Conservation (phyloP, 2,888 invertebrate species). For the Drosophila macrothrix region DNA sequence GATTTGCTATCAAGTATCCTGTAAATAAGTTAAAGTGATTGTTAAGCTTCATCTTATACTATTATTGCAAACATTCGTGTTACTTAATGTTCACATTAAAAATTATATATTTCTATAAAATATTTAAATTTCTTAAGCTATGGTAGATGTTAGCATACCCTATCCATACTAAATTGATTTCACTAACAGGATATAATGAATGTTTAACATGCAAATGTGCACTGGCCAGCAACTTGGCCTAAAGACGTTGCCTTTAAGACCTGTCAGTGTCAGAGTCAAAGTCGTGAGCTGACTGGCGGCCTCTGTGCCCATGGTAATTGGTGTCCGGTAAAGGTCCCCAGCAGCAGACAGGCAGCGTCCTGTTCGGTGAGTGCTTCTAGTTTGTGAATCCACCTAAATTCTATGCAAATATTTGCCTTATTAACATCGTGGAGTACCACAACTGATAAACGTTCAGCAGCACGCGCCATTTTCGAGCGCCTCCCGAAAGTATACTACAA, state of each 20-base stretch:
- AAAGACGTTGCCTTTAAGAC: conserved; percentile 33
- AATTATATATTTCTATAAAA: not conserved
- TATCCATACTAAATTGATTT: not conserved
- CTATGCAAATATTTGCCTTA: conserved; percentile 72
- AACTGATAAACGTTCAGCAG: conserved; percentile 40
- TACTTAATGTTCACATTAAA: no score
- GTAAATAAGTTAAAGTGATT: not conserved
- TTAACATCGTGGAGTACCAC: conserved; percentile 51
- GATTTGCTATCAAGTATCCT: conserved; percentile 10
- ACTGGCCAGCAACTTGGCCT: conserved; percentile 38
- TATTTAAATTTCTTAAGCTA: not conserved
- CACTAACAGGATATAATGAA: conserved; percentile 30
- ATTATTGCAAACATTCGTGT: not conserved
- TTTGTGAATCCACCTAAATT: conserved; percentile 48
- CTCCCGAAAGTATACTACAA: conserved; percentile 63
- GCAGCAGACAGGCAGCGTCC: conserved; percentile 30
- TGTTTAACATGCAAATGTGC: conserved; percentile 50
- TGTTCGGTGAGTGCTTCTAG: conserved; percentile 34
- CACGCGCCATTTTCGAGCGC: conserved; percentile 41
- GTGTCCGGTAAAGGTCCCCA: conserved; percentile 25
- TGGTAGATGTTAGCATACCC: not conserved
- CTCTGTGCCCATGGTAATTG: conserved; percentile 40
- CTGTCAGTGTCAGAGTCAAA: conserved; percentile 40
- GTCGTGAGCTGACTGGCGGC: conserved; percentile 38
- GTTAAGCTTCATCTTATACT: no score